These are phyloP conservation scores for Temnopleurus reevesii DNA, from an alignment of 53 echinoderm and acorn worm species.

Conservation along the genomic window DNA sequence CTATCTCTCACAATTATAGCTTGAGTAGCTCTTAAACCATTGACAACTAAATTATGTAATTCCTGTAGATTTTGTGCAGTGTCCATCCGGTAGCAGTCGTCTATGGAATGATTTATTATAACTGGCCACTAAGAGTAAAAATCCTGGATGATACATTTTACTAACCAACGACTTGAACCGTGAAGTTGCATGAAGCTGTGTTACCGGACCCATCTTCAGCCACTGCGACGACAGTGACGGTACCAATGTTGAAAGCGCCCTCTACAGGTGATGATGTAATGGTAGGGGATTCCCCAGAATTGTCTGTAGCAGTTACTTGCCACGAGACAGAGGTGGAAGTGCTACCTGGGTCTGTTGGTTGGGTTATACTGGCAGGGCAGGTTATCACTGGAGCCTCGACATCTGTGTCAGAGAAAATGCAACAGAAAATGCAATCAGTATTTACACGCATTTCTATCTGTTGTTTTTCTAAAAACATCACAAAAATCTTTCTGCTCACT, in stretches of 20 bases:
- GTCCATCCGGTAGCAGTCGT: too few relatives aligned
- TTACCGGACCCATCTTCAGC: slow-evolving; percentile 16
- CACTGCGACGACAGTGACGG: background rate
- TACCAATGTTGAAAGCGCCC: background rate
- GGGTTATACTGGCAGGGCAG: slow-evolving; percentile 20
- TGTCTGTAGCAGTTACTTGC: slow-evolving; percentile 19
- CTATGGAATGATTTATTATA: too few relatives aligned
- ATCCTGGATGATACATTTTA: background rate
- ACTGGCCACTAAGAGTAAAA: background rate
- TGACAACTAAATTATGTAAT: too few relatives aligned
- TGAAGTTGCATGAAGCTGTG: slow-evolving; percentile 22
- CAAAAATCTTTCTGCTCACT: too few relatives aligned
- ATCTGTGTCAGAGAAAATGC: too few relatives aligned
- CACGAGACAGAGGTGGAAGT: slow-evolving; percentile 21
- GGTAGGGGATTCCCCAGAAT: slow-evolving; percentile 35
- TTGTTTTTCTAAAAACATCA: too few relatives aligned
- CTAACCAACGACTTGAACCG: slow-evolving; percentile 18
- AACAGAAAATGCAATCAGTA: too few relatives aligned
- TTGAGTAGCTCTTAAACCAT: too few relatives aligned
- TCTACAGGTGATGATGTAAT: background rate
- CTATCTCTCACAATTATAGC: too few relatives aligned
- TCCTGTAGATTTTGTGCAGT: too few relatives aligned
- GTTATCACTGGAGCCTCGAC: background rate
- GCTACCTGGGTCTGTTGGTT: background rate
- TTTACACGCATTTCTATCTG: too few relatives aligned